Conservation (phyloP, 2,888 invertebrate species). For the Ormyrus thymus region DNA sequence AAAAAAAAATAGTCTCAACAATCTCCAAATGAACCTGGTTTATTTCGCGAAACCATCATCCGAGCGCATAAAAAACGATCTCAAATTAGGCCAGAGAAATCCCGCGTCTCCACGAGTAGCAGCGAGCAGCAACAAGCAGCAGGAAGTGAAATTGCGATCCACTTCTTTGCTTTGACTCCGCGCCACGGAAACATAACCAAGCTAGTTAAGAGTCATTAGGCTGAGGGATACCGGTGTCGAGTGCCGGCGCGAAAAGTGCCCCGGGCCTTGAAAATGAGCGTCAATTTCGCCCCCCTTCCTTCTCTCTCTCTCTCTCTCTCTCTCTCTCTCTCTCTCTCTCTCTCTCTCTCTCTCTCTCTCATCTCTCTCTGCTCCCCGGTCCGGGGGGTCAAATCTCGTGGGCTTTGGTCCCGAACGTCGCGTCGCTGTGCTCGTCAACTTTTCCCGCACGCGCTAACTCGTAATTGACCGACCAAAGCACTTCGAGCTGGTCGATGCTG, state of each 20-base stretch:
- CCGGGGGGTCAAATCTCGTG: background rate
- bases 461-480: conserved; percentile 19
- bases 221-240: no score
- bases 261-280: background rate
- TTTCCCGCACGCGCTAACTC: conserved; percentile 11
- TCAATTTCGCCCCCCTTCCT: background rate
- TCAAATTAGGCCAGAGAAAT: no score
- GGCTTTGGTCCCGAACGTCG: background rate
- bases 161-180: background rate
- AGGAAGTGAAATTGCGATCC: conserved; percentile 25
- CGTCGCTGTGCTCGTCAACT: background rate
- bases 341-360: no score
- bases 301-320: no score
- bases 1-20: no score
- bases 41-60: no score
- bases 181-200: conserved; percentile 31
- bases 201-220: conserved; percentile 40
- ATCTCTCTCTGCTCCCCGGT: background rate
- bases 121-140: background rate
- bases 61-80: no score
- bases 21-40: no score
- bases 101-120: no score
- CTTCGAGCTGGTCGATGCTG: background rate
- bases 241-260: no score
- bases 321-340: no score